Conservation (phyloP, 2,797 vertebrate genomes). For the Myotis myotis region DNA sequence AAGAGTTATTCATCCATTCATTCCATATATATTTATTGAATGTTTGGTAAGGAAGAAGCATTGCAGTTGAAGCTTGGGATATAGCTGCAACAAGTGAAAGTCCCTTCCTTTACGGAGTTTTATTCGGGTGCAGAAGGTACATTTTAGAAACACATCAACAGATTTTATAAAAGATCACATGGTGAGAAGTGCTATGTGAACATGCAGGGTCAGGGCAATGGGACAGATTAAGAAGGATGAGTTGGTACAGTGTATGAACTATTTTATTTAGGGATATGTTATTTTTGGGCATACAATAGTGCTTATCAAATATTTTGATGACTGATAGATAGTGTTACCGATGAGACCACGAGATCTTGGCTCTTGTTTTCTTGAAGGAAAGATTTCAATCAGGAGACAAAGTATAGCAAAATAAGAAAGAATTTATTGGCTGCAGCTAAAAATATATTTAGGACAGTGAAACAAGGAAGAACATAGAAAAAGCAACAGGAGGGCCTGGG, state of each 20-base stretch:
- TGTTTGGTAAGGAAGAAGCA: background rate
- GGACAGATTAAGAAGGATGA: background rate
- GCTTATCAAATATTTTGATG: background rate
- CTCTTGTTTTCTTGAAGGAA: background rate
- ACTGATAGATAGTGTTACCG: background rate
- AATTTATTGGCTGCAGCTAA: background rate
- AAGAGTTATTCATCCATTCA: background rate
- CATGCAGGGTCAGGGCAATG: background rate
- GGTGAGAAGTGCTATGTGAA: background rate
- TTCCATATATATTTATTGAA: background rate
- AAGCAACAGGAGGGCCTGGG: background rate
- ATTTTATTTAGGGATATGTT: background rate
- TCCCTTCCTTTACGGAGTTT: background rate
- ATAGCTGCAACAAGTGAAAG: background rate
- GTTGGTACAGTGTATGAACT: background rate
- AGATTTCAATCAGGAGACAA: background rate
- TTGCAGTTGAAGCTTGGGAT: background rate
- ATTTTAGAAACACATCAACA: constrained; percentile 1
- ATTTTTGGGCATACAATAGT: constrained; percentile 5
- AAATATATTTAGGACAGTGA: background rate
- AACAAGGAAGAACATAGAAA: background rate
- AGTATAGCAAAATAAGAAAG: background rate
- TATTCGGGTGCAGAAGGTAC: background rate
- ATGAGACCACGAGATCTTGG: background rate
- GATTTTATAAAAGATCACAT: background rate